These are phyloP conservation scores for Bombyx mori DNA, from an alignment of 1,140 invertebrate species.

Conservation along the genomic window ASM3026992v2 NC_085123.1:1604501-1605000, in stretches of 20 bases:
- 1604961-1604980: too few relatives aligned
- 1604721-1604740: constrained; percentile 22
- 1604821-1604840: constrained; percentile 33
- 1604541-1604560: neutral
- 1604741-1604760: constrained; percentile 12
- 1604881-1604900: constrained; percentile 33
- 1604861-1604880: constrained; percentile 35
- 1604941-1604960: too few relatives aligned
- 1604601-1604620: too few relatives aligned
- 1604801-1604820: constrained; percentile 48
- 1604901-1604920: too few relatives aligned
- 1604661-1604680: too few relatives aligned
- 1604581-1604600: too few relatives aligned
- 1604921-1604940: too few relatives aligned
- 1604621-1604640: neutral
- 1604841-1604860: constrained; percentile 15
- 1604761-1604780: neutral
- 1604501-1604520: too few relatives aligned
- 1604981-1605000: too few relatives aligned
- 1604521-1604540: too few relatives aligned
- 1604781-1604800: constrained; percentile 41
- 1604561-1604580: neutral
- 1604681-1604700: too few relatives aligned
- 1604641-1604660: neutral
- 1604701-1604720: constrained; percentile 10